These are phyloP conservation scores for Pseudomyrmex pallidus DNA, from an alignment of 1,140 invertebrate species.

Conservation along the genomic window DNA sequence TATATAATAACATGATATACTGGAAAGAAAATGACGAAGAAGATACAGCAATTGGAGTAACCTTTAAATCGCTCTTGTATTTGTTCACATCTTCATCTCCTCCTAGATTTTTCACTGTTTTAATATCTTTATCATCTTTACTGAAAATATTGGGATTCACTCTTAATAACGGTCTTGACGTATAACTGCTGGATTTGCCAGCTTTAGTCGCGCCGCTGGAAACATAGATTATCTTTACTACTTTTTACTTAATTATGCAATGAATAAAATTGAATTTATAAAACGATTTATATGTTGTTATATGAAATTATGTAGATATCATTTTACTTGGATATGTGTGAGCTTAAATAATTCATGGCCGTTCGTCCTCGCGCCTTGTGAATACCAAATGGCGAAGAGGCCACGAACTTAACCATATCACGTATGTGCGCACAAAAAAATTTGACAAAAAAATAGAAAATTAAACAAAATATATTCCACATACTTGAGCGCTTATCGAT, in stretches of 20 bases:
- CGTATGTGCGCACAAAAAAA: conserved; percentile 24
- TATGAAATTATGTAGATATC: not conserved
- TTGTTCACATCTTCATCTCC: not conserved
- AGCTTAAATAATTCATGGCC: conserved; percentile 11
- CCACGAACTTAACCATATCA: conserved; percentile 39
- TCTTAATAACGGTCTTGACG: not conserved
- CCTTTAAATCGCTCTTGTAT: conserved; percentile 39
- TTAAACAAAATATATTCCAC: conserved; percentile 6
- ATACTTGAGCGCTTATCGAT: not conserved
- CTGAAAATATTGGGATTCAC: conserved; percentile 1
- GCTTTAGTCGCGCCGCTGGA: conserved; percentile 12
- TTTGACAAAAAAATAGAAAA: conserved; percentile 10
- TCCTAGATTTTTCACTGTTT: not conserved
- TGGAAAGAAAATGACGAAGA: conserved; percentile 31
- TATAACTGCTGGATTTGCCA: conserved; percentile 6
- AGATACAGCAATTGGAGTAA: conserved; percentile 7
- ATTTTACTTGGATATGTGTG: conserved; percentile 26
- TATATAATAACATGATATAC: not conserved
- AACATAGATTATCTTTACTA: not conserved
- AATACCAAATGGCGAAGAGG: conserved; percentile 19
- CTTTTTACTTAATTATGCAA: not conserved
- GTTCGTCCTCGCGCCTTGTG: not conserved
- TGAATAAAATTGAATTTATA: not conserved
- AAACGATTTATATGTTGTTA: too few species aligned
- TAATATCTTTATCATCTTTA: not conserved